Evolutionary conservation across 2,888 invertebrate species (phyloP), one percentile per base, ranked within the genome.

Genomic region (Cerceris rybyensis): DNA sequence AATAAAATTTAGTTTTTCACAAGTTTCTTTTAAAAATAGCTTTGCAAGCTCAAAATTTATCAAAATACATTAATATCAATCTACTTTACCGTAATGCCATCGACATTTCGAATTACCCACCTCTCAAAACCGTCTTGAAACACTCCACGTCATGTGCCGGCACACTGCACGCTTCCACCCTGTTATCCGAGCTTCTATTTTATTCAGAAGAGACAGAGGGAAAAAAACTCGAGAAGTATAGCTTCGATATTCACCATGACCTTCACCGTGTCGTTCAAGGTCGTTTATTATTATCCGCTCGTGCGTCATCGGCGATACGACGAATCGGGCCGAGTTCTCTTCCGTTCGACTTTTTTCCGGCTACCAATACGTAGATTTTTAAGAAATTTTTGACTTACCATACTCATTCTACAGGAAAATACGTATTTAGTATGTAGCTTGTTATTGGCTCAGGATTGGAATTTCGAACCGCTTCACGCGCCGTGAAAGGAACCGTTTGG

Each of bases 401-500:
- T 28, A 13, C 13, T 49, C 46, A 43, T 54, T 50, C 28, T 13
- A 11, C 28, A 13, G 42, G 46, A 16, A 61, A 49, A 67, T 42
- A 63, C 42, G 42, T 66, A 69, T 60, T 69, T 67, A 73, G 78
- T 81, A 55, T 79, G 82, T 70, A 76, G 64, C 64, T 57, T 71
- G 71, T 83, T 83, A 81, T 85, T 79, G 75, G 46, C 17, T 57
- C 46, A 73, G 78, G 85, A 84, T 70, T 75, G 82, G 81, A 80
- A 84, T 86, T 83, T 68, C 57, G 79, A 82, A 70, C 75, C 71
- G 81, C 65, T 77, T 80, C 79, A 81, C 84, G 83, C 80, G 79
- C 69, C 52, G 86, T 84, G 85, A 87, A 87, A 86, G 87, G 81
- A 78, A 82, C 71, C 70, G 66, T 60, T 70, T 50, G 28, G 28